phyloP scores from a whole-genome alignment of 2,797 vertebrate species.

The Gobio occitaniae region DNA sequence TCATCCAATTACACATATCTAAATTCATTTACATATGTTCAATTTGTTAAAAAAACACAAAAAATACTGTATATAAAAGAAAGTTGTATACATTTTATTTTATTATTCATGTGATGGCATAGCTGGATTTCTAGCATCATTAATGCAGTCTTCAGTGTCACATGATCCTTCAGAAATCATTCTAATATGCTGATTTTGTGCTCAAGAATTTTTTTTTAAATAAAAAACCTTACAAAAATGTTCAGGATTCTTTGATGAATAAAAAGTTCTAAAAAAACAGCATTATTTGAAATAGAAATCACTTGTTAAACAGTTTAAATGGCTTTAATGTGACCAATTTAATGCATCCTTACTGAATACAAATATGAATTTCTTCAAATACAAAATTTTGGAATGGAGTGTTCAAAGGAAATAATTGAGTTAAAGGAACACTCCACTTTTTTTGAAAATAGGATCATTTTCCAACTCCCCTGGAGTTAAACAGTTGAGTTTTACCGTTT shows the following conservation, averaged over 20 bases:
- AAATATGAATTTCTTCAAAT: not conserved
- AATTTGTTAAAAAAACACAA: not conserved
- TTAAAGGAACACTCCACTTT: not conserved
- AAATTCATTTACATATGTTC: not conserved
- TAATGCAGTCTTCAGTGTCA: not conserved
- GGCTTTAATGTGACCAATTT: not conserved
- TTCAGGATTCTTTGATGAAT: too few species aligned
- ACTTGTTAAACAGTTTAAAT: not conserved
- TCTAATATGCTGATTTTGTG: not conserved
- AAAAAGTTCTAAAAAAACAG: not conserved
- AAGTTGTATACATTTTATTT: not conserved
- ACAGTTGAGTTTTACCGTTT: too few species aligned
- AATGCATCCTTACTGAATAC: not conserved
- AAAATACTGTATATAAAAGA: not conserved
- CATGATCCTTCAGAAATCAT: not conserved
- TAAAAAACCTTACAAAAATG: too few species aligned
- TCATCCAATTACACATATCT: not conserved
- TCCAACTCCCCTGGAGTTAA: too few species aligned
- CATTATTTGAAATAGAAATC: not conserved
- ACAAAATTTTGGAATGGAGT: not conserved
- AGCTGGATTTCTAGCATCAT: not conserved
- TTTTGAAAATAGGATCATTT: too few species aligned
- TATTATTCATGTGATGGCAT: not conserved
- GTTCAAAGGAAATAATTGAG: not conserved
- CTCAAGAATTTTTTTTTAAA: not conserved